Evolutionary conservation across 2,888 invertebrate species (phyloP), one percentile per base, ranked within the genome.

Genomic region (Micropterix aruncella): DNA sequence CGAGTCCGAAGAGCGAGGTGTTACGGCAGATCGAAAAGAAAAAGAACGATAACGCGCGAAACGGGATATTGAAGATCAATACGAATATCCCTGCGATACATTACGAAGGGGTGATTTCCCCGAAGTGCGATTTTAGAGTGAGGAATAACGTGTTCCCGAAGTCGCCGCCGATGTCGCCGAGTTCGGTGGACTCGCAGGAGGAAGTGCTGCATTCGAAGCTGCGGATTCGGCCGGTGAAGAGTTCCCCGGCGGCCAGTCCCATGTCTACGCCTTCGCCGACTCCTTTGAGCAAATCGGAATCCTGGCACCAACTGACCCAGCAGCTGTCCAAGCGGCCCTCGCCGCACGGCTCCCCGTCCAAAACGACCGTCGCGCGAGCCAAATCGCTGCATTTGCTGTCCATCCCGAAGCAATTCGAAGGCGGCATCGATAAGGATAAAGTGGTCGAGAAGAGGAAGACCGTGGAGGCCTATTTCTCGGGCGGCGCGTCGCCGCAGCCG

Each of bases 371-470:
- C 17, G 57, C 66, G 18, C 65, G 83, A 55, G 78, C 83, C 2
- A 86, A 82, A 56, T 86, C 87, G 0, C 83, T 84, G 56, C 83
- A 86, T 55, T 72, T 80, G 38, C 66, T 87, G 51, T 77, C 78
- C 19, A 66, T 83, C 43, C 84, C 87, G 0, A 88, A 87, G 58
- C 79, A 88, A 55, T 90, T 74, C 60, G 89, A 90, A 62, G 88
- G 88, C 9, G 80, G 82, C 45, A 78, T 86, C 56, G 68, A 74
- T 5, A 79, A 76, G 51, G 79, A 80, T 37, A 76, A 79, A 53
- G 66, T 83, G 39, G 62, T 69, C n/a, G 75, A 77, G 49, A 87
- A 87, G 63, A 77, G 77, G 58, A 74, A 73, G 51, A 80, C 83
- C 2, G 79, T 87, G 45, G 83, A 83, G 52, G 82, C 84, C 14